Evolutionary conservation across 2,113 vertebrate genomes (phyloP).

Genomic region (Myanophis thanlyinensis): DNA sequence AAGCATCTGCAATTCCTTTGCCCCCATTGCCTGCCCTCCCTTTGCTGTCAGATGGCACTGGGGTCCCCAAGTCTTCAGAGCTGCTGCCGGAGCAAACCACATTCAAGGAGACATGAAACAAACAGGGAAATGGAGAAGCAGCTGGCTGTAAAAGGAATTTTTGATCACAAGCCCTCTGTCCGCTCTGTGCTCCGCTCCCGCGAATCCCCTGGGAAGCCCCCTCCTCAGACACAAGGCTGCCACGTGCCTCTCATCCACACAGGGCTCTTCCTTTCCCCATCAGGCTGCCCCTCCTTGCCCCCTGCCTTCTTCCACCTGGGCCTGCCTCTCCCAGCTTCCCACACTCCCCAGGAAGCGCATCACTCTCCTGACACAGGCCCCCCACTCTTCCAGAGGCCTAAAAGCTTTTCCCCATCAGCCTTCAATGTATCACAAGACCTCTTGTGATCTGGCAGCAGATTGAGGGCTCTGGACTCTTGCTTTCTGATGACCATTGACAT

Average conservation of each 20-base stretch:
- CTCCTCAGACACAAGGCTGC: not conserved
- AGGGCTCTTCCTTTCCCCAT: not conserved
- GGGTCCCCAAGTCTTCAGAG: not conserved
- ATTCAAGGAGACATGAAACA: not conserved
- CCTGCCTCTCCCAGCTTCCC: not conserved
- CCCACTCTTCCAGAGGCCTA: not conserved
- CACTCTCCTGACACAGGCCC: not conserved
- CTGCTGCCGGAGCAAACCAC: accelerated
- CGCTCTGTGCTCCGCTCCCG: not conserved
- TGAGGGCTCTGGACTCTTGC: not conserved
- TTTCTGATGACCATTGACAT: not conserved
- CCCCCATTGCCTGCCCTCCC: not conserved
- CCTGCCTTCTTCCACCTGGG: not conserved
- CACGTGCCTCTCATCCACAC: not conserved
- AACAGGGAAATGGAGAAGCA: not conserved
- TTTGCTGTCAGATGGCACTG: not conserved
- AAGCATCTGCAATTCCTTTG: not conserved
- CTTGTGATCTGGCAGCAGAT: not conserved
- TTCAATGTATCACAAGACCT: not conserved
- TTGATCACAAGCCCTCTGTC: conserved; percentile 63
- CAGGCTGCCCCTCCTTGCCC: not conserved
- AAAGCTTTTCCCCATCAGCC: not conserved
- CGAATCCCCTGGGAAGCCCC: conserved; percentile 31
- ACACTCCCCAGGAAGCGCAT: not conserved
- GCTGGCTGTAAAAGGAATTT: conserved; percentile 66